phyloP scores from a whole-genome alignment of 2,113 vertebrate genomes.

The Sphyrna mokarran region DNA sequence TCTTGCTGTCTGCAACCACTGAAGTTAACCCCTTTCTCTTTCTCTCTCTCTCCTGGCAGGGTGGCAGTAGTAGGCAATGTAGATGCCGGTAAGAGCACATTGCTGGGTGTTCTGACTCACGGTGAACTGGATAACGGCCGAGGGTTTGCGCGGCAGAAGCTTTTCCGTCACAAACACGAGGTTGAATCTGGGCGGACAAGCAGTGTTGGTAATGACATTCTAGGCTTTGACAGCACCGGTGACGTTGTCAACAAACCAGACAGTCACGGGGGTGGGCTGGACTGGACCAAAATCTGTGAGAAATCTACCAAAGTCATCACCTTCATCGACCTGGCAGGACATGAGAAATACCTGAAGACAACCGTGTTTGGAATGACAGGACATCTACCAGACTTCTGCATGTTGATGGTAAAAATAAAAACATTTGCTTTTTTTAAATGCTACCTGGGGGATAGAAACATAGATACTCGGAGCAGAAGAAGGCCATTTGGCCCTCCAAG shows the following conservation, averaged over 20 bases:
- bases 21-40: background rate
- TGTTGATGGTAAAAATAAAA: constrained; percentile 85
- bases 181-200: constrained; percentile 95
- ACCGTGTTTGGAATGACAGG: constrained; percentile 98
- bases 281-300: constrained; percentile 98
- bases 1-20: background rate
- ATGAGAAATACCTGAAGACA: constrained; percentile 97
- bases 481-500: no score
- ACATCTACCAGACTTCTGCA: constrained; percentile 96
- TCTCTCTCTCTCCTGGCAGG: constrained; percentile 51
- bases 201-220: constrained; percentile 94
- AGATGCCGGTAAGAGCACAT: constrained; percentile 90
- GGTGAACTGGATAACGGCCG: constrained; percentile 94
- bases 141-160: constrained; percentile 94
- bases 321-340: constrained; percentile 93
- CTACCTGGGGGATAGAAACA: background rate
- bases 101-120: constrained; percentile 88
- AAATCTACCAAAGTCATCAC: constrained; percentile 96
- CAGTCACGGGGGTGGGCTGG: constrained; percentile 89
- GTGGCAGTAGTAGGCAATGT: constrained; percentile 96
- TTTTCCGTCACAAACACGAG: constrained; percentile 96
- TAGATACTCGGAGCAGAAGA: no score
- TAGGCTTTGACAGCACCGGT: constrained; percentile 91
- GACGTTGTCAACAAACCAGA: constrained; percentile 95
- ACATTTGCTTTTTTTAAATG: background rate